Evolutionary conservation across 2,888 invertebrate genomes (phyloP).

Genomic region (Dryadula phaetusa): DNA sequence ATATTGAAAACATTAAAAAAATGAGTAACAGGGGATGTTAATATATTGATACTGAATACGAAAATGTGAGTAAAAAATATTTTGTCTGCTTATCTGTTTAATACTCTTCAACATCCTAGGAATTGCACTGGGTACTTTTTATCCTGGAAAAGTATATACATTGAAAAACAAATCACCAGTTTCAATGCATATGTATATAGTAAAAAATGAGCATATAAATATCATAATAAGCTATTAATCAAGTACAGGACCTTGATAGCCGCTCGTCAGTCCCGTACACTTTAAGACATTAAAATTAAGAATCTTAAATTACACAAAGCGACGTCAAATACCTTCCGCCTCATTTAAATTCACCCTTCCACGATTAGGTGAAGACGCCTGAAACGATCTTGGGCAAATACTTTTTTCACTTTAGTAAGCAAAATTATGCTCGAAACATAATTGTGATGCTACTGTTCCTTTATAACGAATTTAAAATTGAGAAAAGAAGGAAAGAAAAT

Average conservation of each 20-base stretch:
- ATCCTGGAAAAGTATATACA: too few species aligned
- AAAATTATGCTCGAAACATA: conserved; percentile 23
- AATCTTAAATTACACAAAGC: conserved; percentile 25
- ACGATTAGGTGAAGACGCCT: conserved; percentile 23
- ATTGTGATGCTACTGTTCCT: conserved; percentile 16
- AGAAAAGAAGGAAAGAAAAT: too few species aligned
- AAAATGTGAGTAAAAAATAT: too few species aligned
- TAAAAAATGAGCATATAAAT: not conserved
- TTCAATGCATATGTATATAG: too few species aligned
- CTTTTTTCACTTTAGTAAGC: conserved; percentile 29
- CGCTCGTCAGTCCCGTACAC: not conserved
- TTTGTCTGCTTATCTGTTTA: too few species aligned
- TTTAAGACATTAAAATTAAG: conserved; percentile 20
- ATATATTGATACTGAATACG: too few species aligned
- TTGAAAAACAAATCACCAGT: too few species aligned
- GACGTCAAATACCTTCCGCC: conserved; percentile 23
- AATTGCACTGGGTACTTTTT: too few species aligned
- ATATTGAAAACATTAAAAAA: too few species aligned
- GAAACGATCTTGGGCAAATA: conserved; percentile 26
- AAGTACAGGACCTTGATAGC: not conserved
- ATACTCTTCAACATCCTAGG: too few species aligned
- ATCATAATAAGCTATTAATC: not conserved
- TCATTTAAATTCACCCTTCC: conserved; percentile 30
- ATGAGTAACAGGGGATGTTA: too few species aligned
- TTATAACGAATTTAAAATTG: conserved; percentile 3